phyloP scores from a whole-genome alignment of 2,113 vertebrate genomes.

The Xyliphius kryptos region DNA sequence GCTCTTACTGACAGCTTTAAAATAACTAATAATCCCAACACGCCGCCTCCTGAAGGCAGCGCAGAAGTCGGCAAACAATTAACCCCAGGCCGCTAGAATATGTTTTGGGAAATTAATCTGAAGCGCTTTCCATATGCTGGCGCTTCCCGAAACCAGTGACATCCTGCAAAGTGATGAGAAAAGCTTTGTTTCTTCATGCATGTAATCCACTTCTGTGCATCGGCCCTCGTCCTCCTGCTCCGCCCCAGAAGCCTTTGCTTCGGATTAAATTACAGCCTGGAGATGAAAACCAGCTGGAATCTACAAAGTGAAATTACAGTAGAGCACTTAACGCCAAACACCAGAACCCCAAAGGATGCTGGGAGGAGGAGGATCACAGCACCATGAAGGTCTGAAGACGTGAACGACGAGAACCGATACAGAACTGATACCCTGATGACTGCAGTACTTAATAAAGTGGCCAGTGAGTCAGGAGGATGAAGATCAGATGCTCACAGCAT shows the following conservation, averaged over 20 bases:
- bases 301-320: no score
- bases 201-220: conserved; percentile 34
- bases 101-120: conserved; percentile 17
- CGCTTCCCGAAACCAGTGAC: conserved; percentile 5
- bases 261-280: conserved; percentile 30
- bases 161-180: conserved; percentile 36
- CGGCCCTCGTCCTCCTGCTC: conserved; percentile 1
- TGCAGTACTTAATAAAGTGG: no score
- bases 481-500: no score
- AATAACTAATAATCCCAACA: background rate
- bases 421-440: no score
- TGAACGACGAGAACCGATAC: no score
- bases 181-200: conserved; percentile 37
- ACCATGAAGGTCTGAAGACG: no score
- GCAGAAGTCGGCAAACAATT: background rate
- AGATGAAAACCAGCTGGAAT: conserved; percentile 17
- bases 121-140: conserved; percentile 29
- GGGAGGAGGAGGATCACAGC: no score
- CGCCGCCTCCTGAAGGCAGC: no score
- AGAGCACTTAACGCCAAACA: no score
- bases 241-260: conserved; percentile 24
- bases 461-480: no score
- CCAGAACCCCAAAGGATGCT: no score
- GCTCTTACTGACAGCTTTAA: background rate
- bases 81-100: conserved; percentile 2